A percentile compares a stretch with the other conserved stretches of the same genome.
These are phyloP conservation scores for Coecobrya sp. DNA, from an alignment of 2,888 invertebrate species.

Conservation along the genomic window DNA sequence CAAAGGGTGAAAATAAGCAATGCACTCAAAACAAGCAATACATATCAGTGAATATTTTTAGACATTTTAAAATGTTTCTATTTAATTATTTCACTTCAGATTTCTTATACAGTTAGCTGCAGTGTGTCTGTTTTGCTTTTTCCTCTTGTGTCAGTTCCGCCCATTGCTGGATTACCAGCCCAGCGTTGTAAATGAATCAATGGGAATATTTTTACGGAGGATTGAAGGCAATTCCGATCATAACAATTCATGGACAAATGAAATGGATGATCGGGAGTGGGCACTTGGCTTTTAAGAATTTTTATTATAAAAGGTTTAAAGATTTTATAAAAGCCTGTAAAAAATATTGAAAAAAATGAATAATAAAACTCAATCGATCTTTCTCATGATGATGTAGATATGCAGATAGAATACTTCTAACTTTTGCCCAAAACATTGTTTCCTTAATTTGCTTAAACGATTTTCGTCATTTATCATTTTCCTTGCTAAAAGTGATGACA, in stretches of 20 bases:
- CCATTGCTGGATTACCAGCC: background rate
- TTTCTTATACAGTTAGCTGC: background rate
- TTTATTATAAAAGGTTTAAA: too few relatives aligned
- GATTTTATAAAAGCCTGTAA: too few relatives aligned
- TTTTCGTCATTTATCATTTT: too few relatives aligned
- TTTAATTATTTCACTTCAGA: background rate
- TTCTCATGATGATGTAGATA: too few relatives aligned
- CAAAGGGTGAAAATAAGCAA: background rate
- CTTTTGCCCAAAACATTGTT: too few relatives aligned
- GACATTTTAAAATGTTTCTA: too few relatives aligned
- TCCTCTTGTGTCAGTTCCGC: background rate
- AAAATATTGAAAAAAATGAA: background rate
- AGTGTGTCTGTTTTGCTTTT: background rate
- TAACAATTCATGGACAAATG: background rate
- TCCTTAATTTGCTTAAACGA: too few relatives aligned
- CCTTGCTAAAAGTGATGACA: too few relatives aligned
- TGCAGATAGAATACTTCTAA: too few relatives aligned
- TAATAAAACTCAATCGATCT: background rate
- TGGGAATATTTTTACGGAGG: background rate
- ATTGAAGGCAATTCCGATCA: background rate
- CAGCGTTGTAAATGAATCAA: background rate
- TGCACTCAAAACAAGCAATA: background rate
- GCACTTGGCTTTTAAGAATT: background rate
- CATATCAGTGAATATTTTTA: too few relatives aligned
- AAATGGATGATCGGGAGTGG: background rate